Conservation (phyloP, 2,797 vertebrate species). For the Oophaga sylvatica region DNA sequence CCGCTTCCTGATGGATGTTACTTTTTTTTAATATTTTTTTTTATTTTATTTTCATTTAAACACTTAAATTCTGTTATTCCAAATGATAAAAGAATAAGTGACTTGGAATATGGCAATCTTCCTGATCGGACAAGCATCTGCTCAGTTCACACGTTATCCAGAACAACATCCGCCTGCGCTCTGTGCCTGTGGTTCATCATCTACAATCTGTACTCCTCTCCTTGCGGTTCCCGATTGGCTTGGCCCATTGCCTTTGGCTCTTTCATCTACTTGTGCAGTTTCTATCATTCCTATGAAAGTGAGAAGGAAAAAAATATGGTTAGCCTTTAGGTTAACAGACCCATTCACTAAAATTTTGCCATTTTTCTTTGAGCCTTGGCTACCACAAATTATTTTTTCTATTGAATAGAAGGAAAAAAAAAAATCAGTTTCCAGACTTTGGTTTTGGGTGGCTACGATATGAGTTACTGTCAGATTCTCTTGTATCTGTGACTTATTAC, state of each 20-base stretch:
- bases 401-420: no score
- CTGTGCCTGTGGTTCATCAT: slow-evolving; percentile 89
- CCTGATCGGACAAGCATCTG: slow-evolving; percentile 74
- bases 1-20: slow-evolving; percentile 81
- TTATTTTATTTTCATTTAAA: slow-evolving; percentile 70
- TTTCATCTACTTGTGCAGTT: slow-evolving; percentile 91
- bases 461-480: no score
- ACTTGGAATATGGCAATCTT: slow-evolving; percentile 83
- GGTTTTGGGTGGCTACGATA: no score
- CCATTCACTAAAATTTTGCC: not conserved
- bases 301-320: not conserved
- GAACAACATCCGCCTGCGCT: slow-evolving; percentile 85
- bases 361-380: no score
- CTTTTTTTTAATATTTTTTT: slow-evolving; percentile 76
- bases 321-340: not conserved
- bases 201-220: slow-evolving; percentile 94
- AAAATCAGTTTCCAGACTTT: no score
- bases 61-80: slow-evolving; percentile 82
- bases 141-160: slow-evolving; percentile 81
- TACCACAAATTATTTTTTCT: no score
- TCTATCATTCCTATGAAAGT: slow-evolving; percentile 91
- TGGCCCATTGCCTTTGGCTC: slow-evolving; percentile 88
- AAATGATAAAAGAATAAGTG: slow-evolving; percentile 77
- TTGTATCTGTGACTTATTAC: no score
- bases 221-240: slow-evolving; percentile 82